Percentiles rank a stretch among this genome's conserved stretches.
Evolutionary conservation across 2,888 invertebrate genomes (phyloP).

Genomic region (Antitype chi): DNA sequence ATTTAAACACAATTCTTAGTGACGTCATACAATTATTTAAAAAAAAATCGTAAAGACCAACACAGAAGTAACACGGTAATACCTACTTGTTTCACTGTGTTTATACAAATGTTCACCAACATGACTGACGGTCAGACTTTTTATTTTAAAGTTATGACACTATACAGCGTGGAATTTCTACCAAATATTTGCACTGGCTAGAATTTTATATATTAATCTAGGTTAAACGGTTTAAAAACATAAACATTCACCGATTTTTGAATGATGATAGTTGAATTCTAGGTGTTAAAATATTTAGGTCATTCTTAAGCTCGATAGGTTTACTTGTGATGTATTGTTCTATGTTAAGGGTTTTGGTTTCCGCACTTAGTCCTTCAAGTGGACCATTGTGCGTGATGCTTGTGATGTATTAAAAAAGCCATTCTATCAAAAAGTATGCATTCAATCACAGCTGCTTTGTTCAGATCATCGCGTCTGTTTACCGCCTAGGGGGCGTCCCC

Average conservation of each 20-base stretch:
- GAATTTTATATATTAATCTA: conserved; percentile 35
- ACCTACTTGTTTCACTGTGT: conserved; percentile 32
- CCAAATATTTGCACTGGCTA: conserved; percentile 24
- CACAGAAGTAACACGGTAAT: conserved; percentile 18
- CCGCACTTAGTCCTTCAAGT: too few relatives aligned
- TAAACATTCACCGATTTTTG: conserved; percentile 12
- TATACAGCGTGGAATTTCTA: conserved; percentile 41
- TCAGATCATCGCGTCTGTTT: not conserved
- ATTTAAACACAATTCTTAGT: conserved; percentile 20
- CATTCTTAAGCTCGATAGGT: not conserved
- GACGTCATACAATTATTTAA: conserved; percentile 36
- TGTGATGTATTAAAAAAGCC: not conserved
- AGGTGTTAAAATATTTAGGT: conserved; percentile 31
- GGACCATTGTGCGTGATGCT: too few relatives aligned
- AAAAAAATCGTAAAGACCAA: conserved; percentile 18
- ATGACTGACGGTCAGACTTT: conserved; percentile 36
- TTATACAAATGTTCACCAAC: conserved; percentile 53
- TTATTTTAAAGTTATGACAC: conserved; percentile 47
- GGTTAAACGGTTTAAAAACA: conserved; percentile 23
- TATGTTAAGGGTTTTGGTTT: too few relatives aligned
- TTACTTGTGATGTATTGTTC: too few relatives aligned
- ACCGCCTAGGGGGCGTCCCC: too few relatives aligned
- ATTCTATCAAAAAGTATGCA: too few relatives aligned
- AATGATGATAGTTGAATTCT: conserved; percentile 13
- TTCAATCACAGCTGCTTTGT: not conserved